Evolutionary conservation across 2,113 vertebrate genomes (phyloP).

Genomic region (Micronycteris hirsuta): DNA sequence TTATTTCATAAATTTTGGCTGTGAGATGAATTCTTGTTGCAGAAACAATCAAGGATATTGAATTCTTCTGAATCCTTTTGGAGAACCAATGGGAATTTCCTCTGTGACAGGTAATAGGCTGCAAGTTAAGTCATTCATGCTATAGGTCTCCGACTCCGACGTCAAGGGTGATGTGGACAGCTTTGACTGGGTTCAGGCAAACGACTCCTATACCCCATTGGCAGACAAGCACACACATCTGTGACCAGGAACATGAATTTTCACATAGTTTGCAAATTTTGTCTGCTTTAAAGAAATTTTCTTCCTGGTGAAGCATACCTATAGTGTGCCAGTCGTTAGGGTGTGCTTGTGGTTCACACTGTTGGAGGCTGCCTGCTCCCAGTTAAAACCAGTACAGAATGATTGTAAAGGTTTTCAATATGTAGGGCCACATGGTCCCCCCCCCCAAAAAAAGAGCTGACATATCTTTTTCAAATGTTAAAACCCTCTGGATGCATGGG

Average conservation of each 20-base stretch:
- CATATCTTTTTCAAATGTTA: not conserved
- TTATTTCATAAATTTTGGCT: conserved; percentile 35
- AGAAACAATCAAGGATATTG: not conserved
- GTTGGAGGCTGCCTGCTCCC: not conserved
- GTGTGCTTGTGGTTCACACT: not conserved
- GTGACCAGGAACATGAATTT: not conserved
- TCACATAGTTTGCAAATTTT: not conserved
- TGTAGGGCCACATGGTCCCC: not conserved
- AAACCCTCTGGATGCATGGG: not conserved
- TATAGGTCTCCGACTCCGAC: not conserved
- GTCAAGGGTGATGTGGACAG: not conserved
- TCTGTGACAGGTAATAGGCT: not conserved
- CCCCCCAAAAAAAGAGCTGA: not conserved
- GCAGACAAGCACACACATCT: not conserved
- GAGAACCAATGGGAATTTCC: not conserved
- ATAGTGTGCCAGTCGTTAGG: not conserved
- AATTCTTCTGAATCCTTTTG: not conserved
- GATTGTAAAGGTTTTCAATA: not conserved
- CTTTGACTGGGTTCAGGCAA: not conserved
- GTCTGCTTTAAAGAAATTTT: not conserved
- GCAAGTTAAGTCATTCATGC: not conserved
- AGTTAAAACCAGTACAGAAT: not conserved
- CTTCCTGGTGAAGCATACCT: not conserved
- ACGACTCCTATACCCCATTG: not conserved
- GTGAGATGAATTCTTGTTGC: not conserved